Evolutionary conservation across 2,888 invertebrate species (phyloP).

Genomic region (Daptonema setosum): DNA sequence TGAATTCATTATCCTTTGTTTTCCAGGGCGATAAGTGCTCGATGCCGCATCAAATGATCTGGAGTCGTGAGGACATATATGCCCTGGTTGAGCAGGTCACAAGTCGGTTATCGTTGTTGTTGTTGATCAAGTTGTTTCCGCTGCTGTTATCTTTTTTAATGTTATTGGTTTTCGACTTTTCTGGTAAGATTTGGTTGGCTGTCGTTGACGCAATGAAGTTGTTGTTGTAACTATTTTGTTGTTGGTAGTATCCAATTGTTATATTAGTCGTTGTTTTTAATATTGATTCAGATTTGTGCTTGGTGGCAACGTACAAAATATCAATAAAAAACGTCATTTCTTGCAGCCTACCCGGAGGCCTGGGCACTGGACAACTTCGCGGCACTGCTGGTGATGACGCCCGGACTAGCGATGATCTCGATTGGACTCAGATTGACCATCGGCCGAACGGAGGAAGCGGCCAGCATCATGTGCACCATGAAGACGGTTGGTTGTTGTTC

Average conservation of each 20-base stretch:
- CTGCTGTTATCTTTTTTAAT: background rate
- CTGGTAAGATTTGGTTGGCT: too few relatives aligned
- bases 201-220: too few relatives aligned
- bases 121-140: background rate
- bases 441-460: constrained; percentile 8
- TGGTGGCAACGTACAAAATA: background rate
- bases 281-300: too few relatives aligned
- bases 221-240: too few relatives aligned
- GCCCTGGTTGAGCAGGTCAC: constrained; percentile 8
- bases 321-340: background rate
- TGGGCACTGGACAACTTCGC: constrained; percentile 12
- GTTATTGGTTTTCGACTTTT: too few relatives aligned
- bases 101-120: constrained; percentile 1
- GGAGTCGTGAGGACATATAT: constrained; percentile 5
- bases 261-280: too few relatives aligned
- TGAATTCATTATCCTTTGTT: too few relatives aligned
- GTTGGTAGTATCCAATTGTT: too few relatives aligned
- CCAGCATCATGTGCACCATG: constrained; percentile 7
- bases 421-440: constrained; percentile 6
- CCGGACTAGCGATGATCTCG: constrained; percentile 2
- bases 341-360: constrained; percentile 11
- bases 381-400: constrained; percentile 6
- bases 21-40: background rate
- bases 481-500: constrained; percentile 6
- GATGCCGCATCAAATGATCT: background rate